A percentile compares a stretch with the other conserved stretches of the same genome.
phyloP scores from a whole-genome alignment of 2,113 vertebrate genomes.

The Mastomys natalensis region DNA sequence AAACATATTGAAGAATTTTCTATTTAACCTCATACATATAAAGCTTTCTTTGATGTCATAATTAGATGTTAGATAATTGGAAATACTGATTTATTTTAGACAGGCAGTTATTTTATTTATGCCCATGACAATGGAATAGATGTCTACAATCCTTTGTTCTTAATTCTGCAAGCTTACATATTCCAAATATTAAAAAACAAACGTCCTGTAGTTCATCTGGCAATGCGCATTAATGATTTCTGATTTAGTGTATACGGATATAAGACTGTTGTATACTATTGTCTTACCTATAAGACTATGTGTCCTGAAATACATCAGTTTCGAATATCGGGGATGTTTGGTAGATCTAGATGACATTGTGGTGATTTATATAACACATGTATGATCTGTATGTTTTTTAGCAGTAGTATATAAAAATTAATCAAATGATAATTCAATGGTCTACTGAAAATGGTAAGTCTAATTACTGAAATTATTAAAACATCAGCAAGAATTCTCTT shows the following conservation, averaged over 20 bases:
- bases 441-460: neutral
- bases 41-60: conserved; percentile 6
- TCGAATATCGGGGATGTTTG: neutral
- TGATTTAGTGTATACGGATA: neutral
- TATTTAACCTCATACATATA: neutral
- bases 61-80: conserved; percentile 35
- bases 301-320: neutral
- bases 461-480: conserved; percentile 20
- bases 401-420: neutral
- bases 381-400: neutral
- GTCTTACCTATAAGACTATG: neutral
- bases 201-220: neutral
- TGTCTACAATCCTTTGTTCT: neutral
- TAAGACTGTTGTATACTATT: neutral
- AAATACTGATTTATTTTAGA: conserved; percentile 31
- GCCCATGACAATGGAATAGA: conserved; percentile 17
- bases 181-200: conserved; percentile 31
- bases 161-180: neutral
- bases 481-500: neutral
- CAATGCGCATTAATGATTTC: neutral
- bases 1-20: neutral
- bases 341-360: neutral
- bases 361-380: neutral
- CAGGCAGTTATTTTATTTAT: conserved; percentile 20
- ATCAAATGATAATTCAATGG: neutral